phyloP scores from a whole-genome alignment of 2,797 vertebrate genomes.

The Lepus townsendii region DNA sequence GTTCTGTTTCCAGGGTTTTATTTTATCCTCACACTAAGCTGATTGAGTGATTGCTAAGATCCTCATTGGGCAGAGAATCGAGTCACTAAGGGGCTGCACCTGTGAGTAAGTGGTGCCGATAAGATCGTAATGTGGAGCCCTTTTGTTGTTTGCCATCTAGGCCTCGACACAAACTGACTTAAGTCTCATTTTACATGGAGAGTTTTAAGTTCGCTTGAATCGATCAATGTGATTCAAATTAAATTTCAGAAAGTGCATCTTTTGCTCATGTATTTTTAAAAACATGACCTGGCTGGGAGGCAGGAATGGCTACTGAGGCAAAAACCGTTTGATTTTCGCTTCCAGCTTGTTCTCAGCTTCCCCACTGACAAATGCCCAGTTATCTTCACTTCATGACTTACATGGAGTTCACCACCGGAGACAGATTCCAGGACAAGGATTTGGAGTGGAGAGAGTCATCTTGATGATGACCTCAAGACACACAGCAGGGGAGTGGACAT shows the following conservation, averaged over 20 bases:
- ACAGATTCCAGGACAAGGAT: background rate
- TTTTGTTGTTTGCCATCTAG: background rate
- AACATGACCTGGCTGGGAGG: background rate
- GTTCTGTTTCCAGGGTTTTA: background rate
- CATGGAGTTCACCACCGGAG: background rate
- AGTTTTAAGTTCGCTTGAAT: constrained; percentile 26
- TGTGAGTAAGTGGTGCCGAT: background rate
- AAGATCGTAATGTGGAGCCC: background rate
- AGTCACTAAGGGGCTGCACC: too few species aligned
- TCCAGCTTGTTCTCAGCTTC: background rate
- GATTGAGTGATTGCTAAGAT: background rate
- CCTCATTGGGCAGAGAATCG: background rate
- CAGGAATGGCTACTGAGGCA: background rate
- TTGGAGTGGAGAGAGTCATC: background rate
- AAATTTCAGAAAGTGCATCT: background rate
- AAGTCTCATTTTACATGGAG: background rate
- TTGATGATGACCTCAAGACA: background rate
- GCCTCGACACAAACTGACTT: background rate
- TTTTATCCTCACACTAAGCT: background rate
- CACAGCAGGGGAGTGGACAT: background rate
- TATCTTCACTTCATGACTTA: background rate
- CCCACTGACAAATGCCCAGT: background rate
- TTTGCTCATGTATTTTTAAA: background rate
- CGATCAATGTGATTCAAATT: background rate
- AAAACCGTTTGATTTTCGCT: background rate